Percentiles rank a stretch among this genome's conserved stretches.
Conservation (phyloP, 2,797 vertebrate species). For the Cygnus olor region DNA sequence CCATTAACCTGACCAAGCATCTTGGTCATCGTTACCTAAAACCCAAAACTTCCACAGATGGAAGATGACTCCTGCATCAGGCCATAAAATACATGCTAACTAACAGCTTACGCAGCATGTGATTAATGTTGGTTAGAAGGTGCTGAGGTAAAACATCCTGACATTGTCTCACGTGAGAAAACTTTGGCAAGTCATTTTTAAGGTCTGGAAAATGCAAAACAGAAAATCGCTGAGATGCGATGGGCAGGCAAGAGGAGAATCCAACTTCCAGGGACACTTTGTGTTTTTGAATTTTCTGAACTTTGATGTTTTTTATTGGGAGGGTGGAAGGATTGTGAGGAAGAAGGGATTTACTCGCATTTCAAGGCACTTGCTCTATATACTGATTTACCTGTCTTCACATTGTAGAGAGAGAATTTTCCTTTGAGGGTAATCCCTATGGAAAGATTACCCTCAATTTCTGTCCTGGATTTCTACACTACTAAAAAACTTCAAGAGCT, state of each 20-base stretch:
- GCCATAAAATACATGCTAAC: fast-evolving
- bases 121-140: background rate
- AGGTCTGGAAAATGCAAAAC: background rate
- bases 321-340: background rate
- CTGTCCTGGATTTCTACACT: background rate
- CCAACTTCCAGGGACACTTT: background rate
- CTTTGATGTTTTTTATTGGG: background rate
- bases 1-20: background rate
- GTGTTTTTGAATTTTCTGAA: background rate
- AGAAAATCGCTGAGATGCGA: background rate
- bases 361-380: background rate
- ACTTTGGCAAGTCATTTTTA: background rate
- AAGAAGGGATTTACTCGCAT: background rate
- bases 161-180: background rate
- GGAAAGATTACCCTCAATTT: background rate
- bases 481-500: background rate
- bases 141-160: background rate
- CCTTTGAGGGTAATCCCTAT: background rate
- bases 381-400: background rate
- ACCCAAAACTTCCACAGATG: background rate
- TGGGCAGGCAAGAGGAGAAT: background rate
- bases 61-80: background rate
- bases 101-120: background rate
- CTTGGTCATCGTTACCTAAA: background rate
- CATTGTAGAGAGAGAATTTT: background rate